Evolutionary conservation across 2,797 vertebrate species (phyloP).

Genomic region (Carcharodon carcharias): DNA sequence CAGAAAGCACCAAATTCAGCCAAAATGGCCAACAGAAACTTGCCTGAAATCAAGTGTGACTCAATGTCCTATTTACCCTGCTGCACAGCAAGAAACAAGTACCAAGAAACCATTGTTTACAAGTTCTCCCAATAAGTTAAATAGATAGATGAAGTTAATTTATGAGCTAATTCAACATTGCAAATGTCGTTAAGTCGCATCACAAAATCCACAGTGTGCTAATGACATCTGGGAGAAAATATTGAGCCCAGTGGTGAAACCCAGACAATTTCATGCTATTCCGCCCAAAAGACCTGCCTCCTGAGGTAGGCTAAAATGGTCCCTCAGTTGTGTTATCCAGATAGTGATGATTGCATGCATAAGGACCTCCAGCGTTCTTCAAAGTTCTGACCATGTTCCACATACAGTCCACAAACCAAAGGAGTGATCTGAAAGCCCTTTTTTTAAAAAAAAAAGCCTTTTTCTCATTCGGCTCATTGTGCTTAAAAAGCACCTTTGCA

Average conservation of each 20-base stretch:
- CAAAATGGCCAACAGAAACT: not conserved
- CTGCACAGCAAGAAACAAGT: not conserved
- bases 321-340: not conserved
- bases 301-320: not conserved
- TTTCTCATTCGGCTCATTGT: not conserved
- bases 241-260: not conserved
- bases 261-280: not conserved
- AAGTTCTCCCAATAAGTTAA: not conserved
- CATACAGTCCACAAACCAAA: too few relatives aligned
- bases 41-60: not conserved
- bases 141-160: not conserved
- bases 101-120: not conserved
- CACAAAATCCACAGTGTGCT: not conserved
- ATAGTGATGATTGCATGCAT: not conserved
- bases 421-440: not conserved
- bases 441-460: not conserved
- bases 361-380: not conserved
- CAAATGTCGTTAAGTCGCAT: not conserved
- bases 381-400: not conserved
- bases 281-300: not conserved
- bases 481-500: not conserved
- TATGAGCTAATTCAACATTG: not conserved
- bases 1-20: not conserved
- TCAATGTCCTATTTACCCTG: not conserved
- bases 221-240: not conserved